Evolutionary conservation across 2,113 vertebrate species (phyloP).

Genomic region (Cebus imitator): DNA sequence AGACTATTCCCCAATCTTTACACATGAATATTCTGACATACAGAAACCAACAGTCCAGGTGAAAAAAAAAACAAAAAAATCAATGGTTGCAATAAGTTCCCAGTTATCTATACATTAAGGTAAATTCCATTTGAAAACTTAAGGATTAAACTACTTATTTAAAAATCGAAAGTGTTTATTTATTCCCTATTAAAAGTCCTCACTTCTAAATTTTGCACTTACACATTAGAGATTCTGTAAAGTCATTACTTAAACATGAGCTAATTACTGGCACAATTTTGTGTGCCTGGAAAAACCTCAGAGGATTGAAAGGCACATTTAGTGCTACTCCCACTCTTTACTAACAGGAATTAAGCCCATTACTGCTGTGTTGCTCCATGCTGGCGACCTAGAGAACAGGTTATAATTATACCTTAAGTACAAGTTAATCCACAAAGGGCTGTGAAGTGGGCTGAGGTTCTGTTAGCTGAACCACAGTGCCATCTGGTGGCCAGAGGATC

Average conservation of each 20-base stretch:
- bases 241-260: background rate
- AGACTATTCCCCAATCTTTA: background rate
- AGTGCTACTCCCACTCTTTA: background rate
- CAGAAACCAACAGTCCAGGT: background rate
- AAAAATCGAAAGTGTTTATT: background rate
- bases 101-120: background rate
- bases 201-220: background rate
- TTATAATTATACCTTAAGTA: background rate
- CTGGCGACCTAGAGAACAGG: background rate
- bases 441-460: background rate
- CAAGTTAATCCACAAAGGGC: background rate
- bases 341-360: background rate
- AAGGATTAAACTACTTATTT: background rate
- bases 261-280: background rate
- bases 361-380: background rate
- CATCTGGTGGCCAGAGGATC: constrained; percentile 49
- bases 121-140: background rate
- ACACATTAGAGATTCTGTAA: background rate
- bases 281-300: background rate
- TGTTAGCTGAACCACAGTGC: background rate
- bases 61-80: background rate
- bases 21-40: background rate
- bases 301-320: background rate
- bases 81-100: background rate
- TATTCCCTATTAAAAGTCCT: background rate